These are phyloP conservation scores for Oscheius myriophilus DNA, from an alignment of 2,888 invertebrate genomes.

Conservation along the genomic window DNA sequence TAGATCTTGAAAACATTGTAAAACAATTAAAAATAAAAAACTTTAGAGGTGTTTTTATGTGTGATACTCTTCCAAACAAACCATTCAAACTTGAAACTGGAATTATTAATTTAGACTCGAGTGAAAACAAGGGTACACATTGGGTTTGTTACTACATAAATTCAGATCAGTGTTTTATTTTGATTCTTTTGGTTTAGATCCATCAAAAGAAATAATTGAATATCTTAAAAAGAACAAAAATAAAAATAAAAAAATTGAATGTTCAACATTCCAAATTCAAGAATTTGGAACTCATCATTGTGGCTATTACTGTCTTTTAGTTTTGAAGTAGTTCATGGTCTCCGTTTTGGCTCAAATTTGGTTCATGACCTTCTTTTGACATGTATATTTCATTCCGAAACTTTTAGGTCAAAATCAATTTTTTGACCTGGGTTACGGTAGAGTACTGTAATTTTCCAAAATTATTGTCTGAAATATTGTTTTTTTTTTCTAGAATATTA, in stretches of 20 bases:
- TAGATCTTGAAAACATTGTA: conserved; percentile 20
- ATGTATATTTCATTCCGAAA: too few relatives aligned
- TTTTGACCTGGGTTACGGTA: too few relatives aligned
- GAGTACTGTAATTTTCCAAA: too few relatives aligned
- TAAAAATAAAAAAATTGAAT: conserved; percentile 17
- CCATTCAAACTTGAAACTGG: conserved; percentile 18
- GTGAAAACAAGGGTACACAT: conserved; percentile 28
- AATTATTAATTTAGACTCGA: conserved; percentile 29
- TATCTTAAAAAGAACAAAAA: conserved; percentile 20
- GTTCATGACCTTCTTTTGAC: too few relatives aligned
- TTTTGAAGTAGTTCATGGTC: too few relatives aligned
- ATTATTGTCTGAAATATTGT: too few relatives aligned
- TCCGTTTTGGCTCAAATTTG: too few relatives aligned
- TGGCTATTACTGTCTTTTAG: conserved; percentile 37
- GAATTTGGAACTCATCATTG: conserved; percentile 46
- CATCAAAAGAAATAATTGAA: conserved; percentile 16
- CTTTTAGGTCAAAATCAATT: too few relatives aligned
- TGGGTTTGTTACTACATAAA: conserved; percentile 29
- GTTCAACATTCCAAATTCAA: conserved; percentile 34
- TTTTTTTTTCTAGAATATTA: too few relatives aligned
- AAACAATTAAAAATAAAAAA: conserved; percentile 22
- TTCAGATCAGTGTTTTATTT: conserved; percentile 20
- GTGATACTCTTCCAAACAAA: conserved; percentile 24
- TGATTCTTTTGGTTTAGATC: conserved; percentile 25
- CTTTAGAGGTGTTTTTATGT: conserved; percentile 23